Percentiles rank a stretch among this genome's conserved stretches.
Evolutionary conservation across 2,113 vertebrate species (phyloP).

Genomic region (Lophochroa leadbeateri): DNA sequence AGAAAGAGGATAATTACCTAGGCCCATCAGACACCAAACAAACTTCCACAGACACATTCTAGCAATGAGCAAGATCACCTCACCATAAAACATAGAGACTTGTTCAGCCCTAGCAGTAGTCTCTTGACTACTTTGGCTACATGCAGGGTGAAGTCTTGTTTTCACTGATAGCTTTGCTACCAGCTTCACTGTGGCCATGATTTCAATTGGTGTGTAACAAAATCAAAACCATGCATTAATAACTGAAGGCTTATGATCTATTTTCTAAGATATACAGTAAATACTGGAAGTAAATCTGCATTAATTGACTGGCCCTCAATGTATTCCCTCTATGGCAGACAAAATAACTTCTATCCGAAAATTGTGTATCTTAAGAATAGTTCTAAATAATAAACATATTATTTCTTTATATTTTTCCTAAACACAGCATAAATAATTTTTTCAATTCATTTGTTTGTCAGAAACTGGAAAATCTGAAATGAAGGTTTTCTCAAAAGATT

Average conservation of each 20-base stretch:
- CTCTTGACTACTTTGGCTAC: not conserved
- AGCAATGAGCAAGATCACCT: not conserved
- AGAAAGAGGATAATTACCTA: not conserved
- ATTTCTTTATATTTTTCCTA: not conserved
- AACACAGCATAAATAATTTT: not conserved
- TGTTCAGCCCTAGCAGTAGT: not conserved
- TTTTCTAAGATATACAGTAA: not conserved
- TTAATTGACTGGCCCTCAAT: not conserved
- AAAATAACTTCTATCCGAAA: not conserved
- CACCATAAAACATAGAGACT: not conserved
- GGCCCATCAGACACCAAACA: not conserved
- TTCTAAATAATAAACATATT: not conserved
- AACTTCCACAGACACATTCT: not conserved
- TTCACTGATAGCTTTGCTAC: not conserved
- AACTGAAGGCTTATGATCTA: not conserved
- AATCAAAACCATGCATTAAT: not conserved
- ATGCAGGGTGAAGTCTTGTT: not conserved
- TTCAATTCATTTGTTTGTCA: not conserved
- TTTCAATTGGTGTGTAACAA: not conserved
- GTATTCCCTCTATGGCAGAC: not conserved
- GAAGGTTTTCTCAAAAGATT: not conserved
- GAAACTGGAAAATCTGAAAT: not conserved
- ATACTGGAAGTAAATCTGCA: not conserved
- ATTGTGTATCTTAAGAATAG: not conserved
- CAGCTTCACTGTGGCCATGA: not conserved